phyloP scores from a whole-genome alignment of 2,888 invertebrate genomes.

The Rhingia rostrata region DNA sequence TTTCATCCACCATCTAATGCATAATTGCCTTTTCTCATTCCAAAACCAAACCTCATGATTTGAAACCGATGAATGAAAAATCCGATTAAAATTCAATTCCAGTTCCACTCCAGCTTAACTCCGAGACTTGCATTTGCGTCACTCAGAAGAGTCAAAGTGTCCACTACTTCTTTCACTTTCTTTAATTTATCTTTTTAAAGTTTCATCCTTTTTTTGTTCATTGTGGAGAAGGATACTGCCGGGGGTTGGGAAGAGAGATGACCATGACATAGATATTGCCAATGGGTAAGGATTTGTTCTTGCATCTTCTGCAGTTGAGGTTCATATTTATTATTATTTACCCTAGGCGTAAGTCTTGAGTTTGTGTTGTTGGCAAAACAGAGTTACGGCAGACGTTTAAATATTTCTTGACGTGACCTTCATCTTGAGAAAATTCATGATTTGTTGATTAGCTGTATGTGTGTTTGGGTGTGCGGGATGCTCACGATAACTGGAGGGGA shows the following conservation, averaged over 20 bases:
- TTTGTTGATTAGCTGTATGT: constrained; percentile 60
- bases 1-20: neutral
- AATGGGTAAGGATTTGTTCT: constrained; percentile 20
- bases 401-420: constrained; percentile 62
- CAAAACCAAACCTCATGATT: neutral
- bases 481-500: neutral
- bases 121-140: neutral
- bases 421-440: constrained; percentile 56
- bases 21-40: neutral
- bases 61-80: constrained; percentile 32
- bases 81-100: constrained; percentile 67
- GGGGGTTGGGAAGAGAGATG: constrained; percentile 17
- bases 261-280: constrained; percentile 65
- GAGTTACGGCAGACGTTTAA: constrained; percentile 50
- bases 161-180: constrained; percentile 10
- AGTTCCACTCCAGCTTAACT: neutral
- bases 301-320: constrained; percentile 37
- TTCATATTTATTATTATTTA: constrained; percentile 52
- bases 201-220: neutral
- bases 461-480: neutral
- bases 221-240: neutral
- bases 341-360: constrained; percentile 25
- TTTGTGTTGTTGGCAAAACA: constrained; percentile 23
- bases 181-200: constrained; percentile 43
- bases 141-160: neutral